phyloP scores from a whole-genome alignment of 1,140 invertebrate genomes.

The Triops cancriformis region DNA sequence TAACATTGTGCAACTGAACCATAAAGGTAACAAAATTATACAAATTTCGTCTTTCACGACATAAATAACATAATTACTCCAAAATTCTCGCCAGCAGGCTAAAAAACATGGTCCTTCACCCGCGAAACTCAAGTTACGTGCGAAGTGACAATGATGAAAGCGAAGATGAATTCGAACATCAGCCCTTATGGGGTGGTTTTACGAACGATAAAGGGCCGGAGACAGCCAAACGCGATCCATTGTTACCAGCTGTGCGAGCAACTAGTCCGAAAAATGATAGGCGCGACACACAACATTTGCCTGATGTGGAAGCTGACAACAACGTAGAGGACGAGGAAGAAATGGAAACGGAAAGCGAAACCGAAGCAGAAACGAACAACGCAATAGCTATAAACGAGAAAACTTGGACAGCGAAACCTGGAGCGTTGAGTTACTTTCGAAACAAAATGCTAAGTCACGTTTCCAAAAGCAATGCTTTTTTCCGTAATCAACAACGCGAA shows the following conservation, averaged over 20 bases:
- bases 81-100: no score
- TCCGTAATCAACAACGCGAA: constrained; percentile 67
- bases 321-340: neutral
- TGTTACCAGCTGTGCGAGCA: neutral
- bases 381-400: neutral
- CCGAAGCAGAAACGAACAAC: neutral
- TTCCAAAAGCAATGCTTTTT: constrained; percentile 35
- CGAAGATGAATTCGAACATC: neutral
- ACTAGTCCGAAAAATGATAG: neutral
- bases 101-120: neutral
- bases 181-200: neutral
- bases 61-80: no score
- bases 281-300: neutral
- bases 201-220: neutral
- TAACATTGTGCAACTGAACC: no score
- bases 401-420: neutral
- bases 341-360: neutral
- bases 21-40: no score
- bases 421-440: neutral
- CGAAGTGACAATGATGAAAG: neutral
- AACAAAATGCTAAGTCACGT: constrained; percentile 4
- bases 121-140: neutral
- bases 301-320: neutral
- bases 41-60: no score
- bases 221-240: neutral